A percentile compares a stretch with the other conserved stretches of the same genome.
phyloP scores from a whole-genome alignment of 2,113 vertebrate genomes.

The Elgaria multicarinata region DNA sequence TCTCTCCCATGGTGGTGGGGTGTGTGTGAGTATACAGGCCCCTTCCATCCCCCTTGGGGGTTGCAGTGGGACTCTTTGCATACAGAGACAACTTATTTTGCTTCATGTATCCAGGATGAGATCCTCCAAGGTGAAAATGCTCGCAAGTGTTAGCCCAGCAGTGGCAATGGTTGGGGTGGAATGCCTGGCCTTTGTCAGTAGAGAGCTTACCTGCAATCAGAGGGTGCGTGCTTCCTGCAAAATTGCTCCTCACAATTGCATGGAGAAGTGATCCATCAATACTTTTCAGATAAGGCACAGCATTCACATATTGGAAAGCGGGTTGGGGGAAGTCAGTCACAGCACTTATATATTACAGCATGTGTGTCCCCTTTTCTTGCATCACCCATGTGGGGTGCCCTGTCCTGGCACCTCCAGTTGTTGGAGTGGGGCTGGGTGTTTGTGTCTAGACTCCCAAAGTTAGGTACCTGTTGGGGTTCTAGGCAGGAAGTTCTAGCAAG shows the following conservation, averaged over 20 bases:
- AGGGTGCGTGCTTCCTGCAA: too few relatives aligned
- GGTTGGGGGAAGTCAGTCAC: background rate
- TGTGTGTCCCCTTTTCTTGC: too few relatives aligned
- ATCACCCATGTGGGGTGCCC: too few relatives aligned
- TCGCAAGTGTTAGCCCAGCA: background rate
- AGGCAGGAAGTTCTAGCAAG: too few relatives aligned
- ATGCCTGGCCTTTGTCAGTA: background rate
- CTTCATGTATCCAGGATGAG: background rate
- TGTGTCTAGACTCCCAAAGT: background rate
- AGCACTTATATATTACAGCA: background rate
- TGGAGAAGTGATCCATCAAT: background rate
- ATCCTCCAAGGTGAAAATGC: background rate
- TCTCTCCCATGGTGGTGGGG: too few relatives aligned
- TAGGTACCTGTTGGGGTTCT: background rate
- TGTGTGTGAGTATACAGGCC: too few relatives aligned
- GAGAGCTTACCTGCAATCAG: background rate
- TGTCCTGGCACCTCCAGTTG: too few relatives aligned
- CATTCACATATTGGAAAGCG: background rate
- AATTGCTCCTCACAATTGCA: background rate
- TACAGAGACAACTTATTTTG: background rate
- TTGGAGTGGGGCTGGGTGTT: background rate
- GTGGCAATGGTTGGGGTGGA: background rate
- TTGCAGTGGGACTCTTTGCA: too few relatives aligned
- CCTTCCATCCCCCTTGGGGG: too few relatives aligned
- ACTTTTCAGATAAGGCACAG: background rate